Base-by-base conservation (phyloP, 2,113 vertebrate genomes). In the Ophthalmotilapia sp. region DNA sequence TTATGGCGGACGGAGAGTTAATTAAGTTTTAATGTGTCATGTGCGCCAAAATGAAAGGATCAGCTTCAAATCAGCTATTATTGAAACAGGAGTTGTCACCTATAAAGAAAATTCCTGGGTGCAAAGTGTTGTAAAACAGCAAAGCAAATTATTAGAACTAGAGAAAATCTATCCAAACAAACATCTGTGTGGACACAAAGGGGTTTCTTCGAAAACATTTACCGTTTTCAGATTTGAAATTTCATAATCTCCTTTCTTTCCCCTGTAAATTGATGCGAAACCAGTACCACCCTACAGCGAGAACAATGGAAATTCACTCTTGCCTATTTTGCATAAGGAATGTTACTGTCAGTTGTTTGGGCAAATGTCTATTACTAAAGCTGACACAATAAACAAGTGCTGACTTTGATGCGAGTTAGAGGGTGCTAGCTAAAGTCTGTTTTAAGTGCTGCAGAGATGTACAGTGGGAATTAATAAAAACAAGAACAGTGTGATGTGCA, bases 391-490 rank as follows among this genome's bases (percentile, higher is more conserved):
- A 92, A 93, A 93, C 88, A 87, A 82, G 81, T 17, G 82, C 55
- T 51, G 89, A 85, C 93, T 94, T 94, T 95, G 93, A 94, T 92
- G 88, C 47, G 86, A 88, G 88, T 88, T 92, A 15, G 45, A 85
- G 84, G 84, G 75, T 84, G 87, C 83, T 31, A 40, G 87, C 70
- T 81, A 33, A 81, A 91, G 93, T 88, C 86, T 90, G 87, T 90
- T 93, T 94, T 90, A 93, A 94, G 91, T 89, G 90, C 51, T 19
- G 80, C 77, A 7, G 82, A 89, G 92, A 92, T 92, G 90, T 94
- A 95, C 94, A 93, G 92, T 91, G 65, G 94, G 95, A 94, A 96
- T 96, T 96, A 95, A 95, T 96, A 94, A 95, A 95, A 95, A 95
- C 94, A 93, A 92, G 94, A 94, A 90, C 80, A 86, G 90, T 95